phyloP scores from a whole-genome alignment of 2,113 vertebrate genomes.

The Pantherophis guttatus region DNA sequence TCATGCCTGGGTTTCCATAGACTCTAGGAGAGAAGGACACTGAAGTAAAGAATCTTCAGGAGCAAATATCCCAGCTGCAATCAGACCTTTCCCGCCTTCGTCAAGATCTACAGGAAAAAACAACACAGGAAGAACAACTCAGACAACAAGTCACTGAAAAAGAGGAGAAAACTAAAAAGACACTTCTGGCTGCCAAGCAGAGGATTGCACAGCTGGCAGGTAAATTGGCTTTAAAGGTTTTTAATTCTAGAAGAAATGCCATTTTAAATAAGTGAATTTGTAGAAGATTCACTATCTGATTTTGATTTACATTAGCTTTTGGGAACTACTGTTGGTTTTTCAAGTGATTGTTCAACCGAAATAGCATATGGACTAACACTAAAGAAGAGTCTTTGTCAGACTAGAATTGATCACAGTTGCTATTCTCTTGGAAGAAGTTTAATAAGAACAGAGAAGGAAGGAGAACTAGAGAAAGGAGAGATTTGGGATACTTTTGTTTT shows the following conservation, averaged over 20 bases:
- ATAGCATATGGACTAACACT: not conserved
- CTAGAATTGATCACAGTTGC: not conserved
- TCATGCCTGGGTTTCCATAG: slow-evolving; percentile 60
- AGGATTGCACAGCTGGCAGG: slow-evolving; percentile 86
- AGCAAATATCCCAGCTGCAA: slow-evolving; percentile 81
- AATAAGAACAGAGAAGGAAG: not conserved
- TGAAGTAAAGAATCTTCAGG: slow-evolving; percentile 81
- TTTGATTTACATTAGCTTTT: not conserved
- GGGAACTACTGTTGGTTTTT: not conserved
- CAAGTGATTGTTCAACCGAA: not conserved
- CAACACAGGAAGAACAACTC: slow-evolving; percentile 82
- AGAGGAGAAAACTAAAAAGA: slow-evolving; percentile 93
- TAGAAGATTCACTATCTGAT: not conserved
- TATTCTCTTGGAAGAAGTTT: not conserved
- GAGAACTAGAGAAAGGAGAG: not conserved
- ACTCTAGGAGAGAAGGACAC: slow-evolving; percentile 82
- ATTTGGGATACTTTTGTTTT: not conserved
- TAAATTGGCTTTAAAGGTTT: slow-evolving; percentile 44
- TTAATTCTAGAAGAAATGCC: not conserved
- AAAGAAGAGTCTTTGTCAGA: not conserved
- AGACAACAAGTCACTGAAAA: slow-evolving; percentile 90
- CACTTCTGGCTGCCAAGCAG: slow-evolving; percentile 86
- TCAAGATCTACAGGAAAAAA: slow-evolving; percentile 89
- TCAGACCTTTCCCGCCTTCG: slow-evolving; percentile 80
- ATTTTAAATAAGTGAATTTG: not conserved